Evolutionary conservation across 2,797 vertebrate genomes (phyloP), one percentile per base, ranked within the genome.

Genomic region (Malacoctenus gilli): DNA sequence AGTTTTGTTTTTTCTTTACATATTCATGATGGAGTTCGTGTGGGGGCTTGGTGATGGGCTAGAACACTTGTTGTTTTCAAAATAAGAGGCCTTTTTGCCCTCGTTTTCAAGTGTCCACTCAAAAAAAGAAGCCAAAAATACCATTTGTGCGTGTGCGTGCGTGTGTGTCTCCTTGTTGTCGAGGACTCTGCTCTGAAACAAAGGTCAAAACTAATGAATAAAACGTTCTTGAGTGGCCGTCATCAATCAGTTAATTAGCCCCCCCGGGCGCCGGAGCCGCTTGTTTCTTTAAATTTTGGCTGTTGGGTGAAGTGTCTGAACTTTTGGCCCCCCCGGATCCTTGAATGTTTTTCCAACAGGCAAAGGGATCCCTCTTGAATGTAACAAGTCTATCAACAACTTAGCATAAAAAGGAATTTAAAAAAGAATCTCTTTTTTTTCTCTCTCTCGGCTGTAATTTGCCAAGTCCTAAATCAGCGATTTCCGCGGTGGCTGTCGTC

Each of bases 161-260:
- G 30, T 3, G 4, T 11, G 9, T 32, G 30, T 3, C 11, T 10
- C 12, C 30, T 32, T 32, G 30, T 32, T 32, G 30, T 11, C 30
- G 12, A 10, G 10, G 30, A 11, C 8, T 8, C 30, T 10, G 8
- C 9, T 11, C 12, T 34, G n/a, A 35, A 53, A 23, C 35, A 20
- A 36, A 61, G 36, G 25, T 61, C 2, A 46, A n/a, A 5, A 39
- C 22, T 15, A 13, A 3, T 10, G 11, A n/a, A n/a, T n/a, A n/a
- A n/a, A n/a, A n/a, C 9, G 9, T 32, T 32, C 49, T 22, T 32
- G 16, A 37, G 16, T 13, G 36, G 15, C 13, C 15, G 15, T 42
- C 8, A n/a, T 54, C 32, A 11, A 30, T 61, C 23, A 23, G 48
- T 30, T 53, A 39, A 35, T 62, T 46, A 54, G 42, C 5, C 0